These are phyloP conservation scores for Lutraria rhynchaena DNA, from an alignment of 1,140 invertebrate genomes.

Conservation along the genomic window DNA sequence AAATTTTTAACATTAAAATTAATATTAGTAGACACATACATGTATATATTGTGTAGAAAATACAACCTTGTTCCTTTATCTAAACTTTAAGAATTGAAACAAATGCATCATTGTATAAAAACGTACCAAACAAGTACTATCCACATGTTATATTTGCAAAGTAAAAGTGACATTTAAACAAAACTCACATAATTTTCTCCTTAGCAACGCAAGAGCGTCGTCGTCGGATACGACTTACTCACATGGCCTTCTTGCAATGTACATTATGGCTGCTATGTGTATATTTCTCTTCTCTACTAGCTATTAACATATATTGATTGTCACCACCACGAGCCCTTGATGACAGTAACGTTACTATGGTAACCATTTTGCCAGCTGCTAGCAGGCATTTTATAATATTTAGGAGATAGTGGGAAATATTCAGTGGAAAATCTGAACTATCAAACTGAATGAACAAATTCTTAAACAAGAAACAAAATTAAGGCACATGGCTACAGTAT, in stretches of 20 bases:
- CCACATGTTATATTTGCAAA: no score
- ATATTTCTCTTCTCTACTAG: constrained; percentile 35
- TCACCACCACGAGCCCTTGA: constrained; percentile 40
- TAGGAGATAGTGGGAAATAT: constrained; percentile 39
- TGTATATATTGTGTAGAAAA: no score
- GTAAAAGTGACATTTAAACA: no score
- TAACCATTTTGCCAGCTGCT: constrained; percentile 32
- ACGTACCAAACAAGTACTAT: no score
- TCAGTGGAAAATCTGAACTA: constrained; percentile 29
- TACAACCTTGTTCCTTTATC: no score
- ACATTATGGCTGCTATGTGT: constrained; percentile 19
- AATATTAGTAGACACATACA: no score
- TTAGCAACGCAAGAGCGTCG: constrained; percentile 26
- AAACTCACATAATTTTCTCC: not conserved
- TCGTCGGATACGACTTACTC: not conserved
- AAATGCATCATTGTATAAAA: no score
- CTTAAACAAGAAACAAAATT: no score
- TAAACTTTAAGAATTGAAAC: no score
- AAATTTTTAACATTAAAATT: no score
- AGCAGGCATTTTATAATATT: constrained; percentile 56
- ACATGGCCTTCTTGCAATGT: constrained; percentile 18
- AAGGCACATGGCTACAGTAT: no score
- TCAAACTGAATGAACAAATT: constrained; percentile 18
- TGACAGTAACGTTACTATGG: constrained; percentile 51
- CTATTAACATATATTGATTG: constrained; percentile 54